Evolutionary conservation across 2,797 vertebrate genomes (phyloP).

Genomic region (Paguma larvata): DNA sequence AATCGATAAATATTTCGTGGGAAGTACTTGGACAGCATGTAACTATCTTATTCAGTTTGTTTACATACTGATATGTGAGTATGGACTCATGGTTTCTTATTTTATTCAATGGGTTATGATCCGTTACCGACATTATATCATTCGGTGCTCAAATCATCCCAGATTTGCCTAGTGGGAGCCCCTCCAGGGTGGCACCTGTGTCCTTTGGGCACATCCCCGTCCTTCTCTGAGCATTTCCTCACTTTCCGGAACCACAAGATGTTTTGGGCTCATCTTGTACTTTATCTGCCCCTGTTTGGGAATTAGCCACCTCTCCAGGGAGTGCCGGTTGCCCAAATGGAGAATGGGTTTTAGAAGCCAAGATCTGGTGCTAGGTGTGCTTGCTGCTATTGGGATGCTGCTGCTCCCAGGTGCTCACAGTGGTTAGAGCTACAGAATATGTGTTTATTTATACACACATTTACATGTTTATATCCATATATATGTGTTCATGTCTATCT

Average conservation of each 20-base stretch:
- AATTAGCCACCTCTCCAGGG: not conserved
- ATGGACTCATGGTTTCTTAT: not conserved
- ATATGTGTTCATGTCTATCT: too few species aligned
- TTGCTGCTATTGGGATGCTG: accelerated
- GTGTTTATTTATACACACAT: not conserved
- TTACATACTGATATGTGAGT: not conserved
- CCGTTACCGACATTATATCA: not conserved
- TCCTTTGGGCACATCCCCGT: not conserved
- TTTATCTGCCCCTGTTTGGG: not conserved
- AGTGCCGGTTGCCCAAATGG: not conserved
- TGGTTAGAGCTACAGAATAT: not conserved
- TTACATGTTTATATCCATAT: not conserved
- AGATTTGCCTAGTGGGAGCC: not conserved
- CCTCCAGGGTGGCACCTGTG: not conserved
- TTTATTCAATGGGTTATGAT: not conserved
- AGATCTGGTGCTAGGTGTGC: too few species aligned
- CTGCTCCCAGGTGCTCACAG: not conserved
- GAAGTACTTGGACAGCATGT: not conserved
- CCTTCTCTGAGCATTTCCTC: not conserved
- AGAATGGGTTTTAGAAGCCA: not conserved
- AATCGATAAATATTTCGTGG: not conserved
- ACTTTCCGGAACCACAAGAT: not conserved
- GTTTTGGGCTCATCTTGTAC: not conserved
- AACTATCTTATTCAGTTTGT: not conserved
- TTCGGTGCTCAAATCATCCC: not conserved